Base-by-base conservation (phyloP, 1,140 invertebrate genomes). In the Leptinotarsa lineolata region DNA sequence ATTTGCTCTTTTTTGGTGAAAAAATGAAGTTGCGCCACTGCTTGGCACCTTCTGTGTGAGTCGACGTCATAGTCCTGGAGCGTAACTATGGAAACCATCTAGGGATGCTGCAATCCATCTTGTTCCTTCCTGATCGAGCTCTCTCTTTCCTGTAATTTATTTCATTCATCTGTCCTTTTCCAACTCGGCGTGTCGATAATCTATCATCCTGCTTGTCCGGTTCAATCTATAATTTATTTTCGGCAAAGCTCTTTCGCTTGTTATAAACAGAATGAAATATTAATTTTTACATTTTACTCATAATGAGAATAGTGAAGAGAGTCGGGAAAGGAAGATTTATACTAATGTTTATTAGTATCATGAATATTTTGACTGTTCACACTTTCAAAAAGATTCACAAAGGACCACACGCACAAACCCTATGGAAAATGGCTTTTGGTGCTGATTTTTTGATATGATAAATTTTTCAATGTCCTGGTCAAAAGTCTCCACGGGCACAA, bases 71-170 rank as follows among this genome's bases (percentile, higher is more conserved):
- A 67, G 58, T 75, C 77, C 80, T 80, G 79, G 78, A 80, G 70
- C 74, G 79, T 81, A 64, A 74, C 78, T 70, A 80, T 80, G 77
- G 80, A 74, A 78, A 81, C 80, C 79, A 78, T 81, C 80, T 78
- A 77, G 80, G 80, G 80, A 81, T 81, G 78, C 74, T 75, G 78
- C 77, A 78, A 79, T 81, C 79, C 79, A 80, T 81, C 79, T 79
- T 79, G 76, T 81, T 80, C 79, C 76, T 81, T 75, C 73, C 77
- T 74, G 68, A 64, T 76, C 67, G 74, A 59, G 70, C 74, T 79
- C 79, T 80, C 77, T 79, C 72, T 77, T 80, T 80, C 78, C 76
- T 78, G 78, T 74, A 77, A 79, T 80, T 80, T 79, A 80, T 80
- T 78, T 79, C 68, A 46, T 68, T 39, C 16, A 48, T 76, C 73